Base-by-base conservation (phyloP, 2,113 vertebrate species). In the Microcebus murinus region DNA sequence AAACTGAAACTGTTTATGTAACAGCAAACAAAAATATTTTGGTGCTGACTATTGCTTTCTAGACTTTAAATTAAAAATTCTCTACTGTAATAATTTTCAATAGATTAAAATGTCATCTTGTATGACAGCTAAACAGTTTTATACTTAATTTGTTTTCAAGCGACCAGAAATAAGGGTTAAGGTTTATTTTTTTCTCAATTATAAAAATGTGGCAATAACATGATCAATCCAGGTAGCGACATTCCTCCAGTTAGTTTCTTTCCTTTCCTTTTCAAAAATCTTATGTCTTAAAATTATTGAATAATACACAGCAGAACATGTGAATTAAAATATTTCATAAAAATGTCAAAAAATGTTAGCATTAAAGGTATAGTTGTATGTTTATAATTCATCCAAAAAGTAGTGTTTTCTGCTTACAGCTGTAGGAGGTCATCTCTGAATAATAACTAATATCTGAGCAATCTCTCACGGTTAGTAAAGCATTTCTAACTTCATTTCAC, bases 71-170 rank as follows among this genome's bases (percentile, higher is more conserved):
- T 97, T 96, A 96, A 95, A 96, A 0, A 36, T 82, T 98, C 65
- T 95, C 59, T 34, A 82, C 36, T 94, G 67, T 96, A 97, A 91
- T 92, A 97, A 45, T 96, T 96, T 98, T 98, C 91, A 97, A 34
- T 36, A 89, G 59, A 91, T 97, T 97, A 98, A 97, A 95, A 96
- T 96, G 95, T 95, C 97, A 94, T 93, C 48, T 97, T 95, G 65
- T 82, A 31, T 96, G 90, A 61, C 57, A 97, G 57, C 91, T 94
- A 96, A 97, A 98, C 25, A 97, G 52, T 79, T 97, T 97, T 95
- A 91, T 94, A 94, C 97, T 97, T 98, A 97, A 98, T 97, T 97
- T 96, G 50, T 95, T 98, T 90, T 87, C 34, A 96, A 97, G 93
- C 31, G 97, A 70, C 57, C 57, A 94, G 90, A 93, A 94, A 42